phyloP scores from a whole-genome alignment of 2,797 vertebrate species.

The Tenualosa thibaudeaui region DNA sequence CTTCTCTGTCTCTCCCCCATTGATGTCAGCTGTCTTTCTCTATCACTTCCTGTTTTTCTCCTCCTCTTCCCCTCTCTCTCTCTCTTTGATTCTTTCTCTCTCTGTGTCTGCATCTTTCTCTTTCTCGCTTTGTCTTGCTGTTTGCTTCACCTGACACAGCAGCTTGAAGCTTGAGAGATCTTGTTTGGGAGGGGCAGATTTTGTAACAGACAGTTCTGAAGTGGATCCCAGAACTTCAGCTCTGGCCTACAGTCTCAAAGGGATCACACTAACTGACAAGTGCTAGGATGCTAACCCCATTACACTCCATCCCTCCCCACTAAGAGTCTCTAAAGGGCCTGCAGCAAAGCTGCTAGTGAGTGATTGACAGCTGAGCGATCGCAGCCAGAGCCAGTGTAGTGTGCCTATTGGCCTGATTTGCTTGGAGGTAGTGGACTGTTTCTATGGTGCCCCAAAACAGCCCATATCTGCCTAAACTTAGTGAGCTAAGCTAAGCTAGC shows the following conservation, averaged over 20 bases:
- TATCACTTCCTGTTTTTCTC: too few relatives aligned
- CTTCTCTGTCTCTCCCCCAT: too few relatives aligned
- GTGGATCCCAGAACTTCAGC: neutral
- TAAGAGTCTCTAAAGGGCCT: neutral
- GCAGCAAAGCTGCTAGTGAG: neutral
- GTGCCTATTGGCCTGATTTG: neutral
- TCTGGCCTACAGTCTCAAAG: neutral
- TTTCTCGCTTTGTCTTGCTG: neutral
- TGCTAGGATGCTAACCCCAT: neutral
- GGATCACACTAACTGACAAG: constrained; percentile 1
- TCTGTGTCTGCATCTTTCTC: neutral
- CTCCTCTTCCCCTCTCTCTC: too few relatives aligned
- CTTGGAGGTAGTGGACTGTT: neutral
- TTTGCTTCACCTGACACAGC: neutral
- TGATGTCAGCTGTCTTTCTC: too few relatives aligned
- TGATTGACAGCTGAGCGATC: neutral
- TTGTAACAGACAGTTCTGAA: neutral
- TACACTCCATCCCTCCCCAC: neutral
- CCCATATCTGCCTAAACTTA: neutral
- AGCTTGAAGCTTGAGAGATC: neutral
- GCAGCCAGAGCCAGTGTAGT: neutral
- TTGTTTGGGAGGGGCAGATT: neutral
- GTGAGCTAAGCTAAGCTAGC: neutral
- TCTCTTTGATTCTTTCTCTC: too few relatives aligned
- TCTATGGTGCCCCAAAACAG: neutral